Evolutionary conservation across 2,113 vertebrate genomes (phyloP).

Genomic region (Chelonoidis abingdonii): DNA sequence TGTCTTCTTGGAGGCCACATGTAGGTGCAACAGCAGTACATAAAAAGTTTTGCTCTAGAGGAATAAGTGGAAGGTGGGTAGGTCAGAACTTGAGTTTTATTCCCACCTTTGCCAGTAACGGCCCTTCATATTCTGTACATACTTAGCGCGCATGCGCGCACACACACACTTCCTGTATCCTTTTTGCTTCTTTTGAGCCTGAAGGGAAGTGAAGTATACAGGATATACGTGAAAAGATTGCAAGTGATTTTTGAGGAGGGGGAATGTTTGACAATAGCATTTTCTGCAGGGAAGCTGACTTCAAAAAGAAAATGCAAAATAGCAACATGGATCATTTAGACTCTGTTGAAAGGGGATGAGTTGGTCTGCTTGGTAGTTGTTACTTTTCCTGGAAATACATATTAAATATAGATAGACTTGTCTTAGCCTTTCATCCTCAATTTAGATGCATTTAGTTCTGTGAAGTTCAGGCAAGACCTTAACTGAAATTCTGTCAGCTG

Average conservation of each 20-base stretch:
- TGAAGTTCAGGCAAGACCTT: background rate
- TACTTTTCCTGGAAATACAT: background rate
- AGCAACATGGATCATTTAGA: background rate
- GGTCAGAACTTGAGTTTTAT: background rate
- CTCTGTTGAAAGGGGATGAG: background rate
- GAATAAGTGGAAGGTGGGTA: background rate
- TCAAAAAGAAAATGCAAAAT: background rate
- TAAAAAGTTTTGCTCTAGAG: background rate
- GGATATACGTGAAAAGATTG: background rate
- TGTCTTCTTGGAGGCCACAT: background rate
- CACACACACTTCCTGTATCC: background rate
- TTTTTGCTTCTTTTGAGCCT: background rate
- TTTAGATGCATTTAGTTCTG: constrained; percentile 12
- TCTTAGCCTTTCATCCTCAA: background rate
- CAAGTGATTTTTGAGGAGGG: background rate
- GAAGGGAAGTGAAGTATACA: background rate
- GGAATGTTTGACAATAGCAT: background rate
- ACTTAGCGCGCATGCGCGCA: fast-evolving
- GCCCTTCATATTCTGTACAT: background rate
- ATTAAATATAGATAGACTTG: background rate
- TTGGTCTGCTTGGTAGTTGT: background rate
- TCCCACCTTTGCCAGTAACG: background rate
- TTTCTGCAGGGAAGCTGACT: background rate
- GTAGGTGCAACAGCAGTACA: background rate
- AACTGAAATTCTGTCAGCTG: background rate